Percentiles rank a stretch among this genome's conserved stretches.
Evolutionary conservation across 1,140 invertebrate genomes (phyloP).

Genomic region (Pseudobourletiella spinata): DNA sequence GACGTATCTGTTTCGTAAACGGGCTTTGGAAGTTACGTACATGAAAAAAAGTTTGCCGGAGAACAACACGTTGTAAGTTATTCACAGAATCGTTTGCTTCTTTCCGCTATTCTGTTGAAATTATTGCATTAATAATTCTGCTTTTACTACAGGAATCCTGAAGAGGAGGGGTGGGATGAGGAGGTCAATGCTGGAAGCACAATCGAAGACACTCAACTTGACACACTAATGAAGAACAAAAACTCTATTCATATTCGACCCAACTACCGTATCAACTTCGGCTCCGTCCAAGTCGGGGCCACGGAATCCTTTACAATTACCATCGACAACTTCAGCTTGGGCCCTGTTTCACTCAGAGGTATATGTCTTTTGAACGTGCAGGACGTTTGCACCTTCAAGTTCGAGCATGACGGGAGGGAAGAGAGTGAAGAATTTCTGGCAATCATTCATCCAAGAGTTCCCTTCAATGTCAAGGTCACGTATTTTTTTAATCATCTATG

Average conservation of each 20-base stretch:
- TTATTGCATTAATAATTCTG: neutral
- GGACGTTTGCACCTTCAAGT: constrained; percentile 12
- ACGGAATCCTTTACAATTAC: neutral
- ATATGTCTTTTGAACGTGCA: constrained; percentile 5
- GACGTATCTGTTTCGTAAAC: neutral
- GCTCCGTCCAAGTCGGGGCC: constrained; percentile 7
- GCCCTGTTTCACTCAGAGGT: neutral
- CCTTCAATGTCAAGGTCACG: neutral
- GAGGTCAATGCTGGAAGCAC: neutral
- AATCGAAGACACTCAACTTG: neutral
- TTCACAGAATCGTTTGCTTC: neutral
- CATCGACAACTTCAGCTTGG: neutral
- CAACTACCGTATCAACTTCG: neutral
- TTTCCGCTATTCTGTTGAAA: neutral
- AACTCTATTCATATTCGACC: constrained; percentile 7
- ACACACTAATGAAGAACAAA: constrained; percentile 1
- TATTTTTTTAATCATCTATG: neutral
- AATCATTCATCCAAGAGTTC: neutral
- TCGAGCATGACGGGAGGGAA: neutral
- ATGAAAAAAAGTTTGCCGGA: neutral
- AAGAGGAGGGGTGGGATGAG: neutral
- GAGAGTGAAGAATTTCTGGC: neutral
- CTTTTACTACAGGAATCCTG: neutral
- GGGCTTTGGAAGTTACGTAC: neutral
- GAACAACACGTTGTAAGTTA: neutral